Conservation (phyloP, 2,113 vertebrate genomes). For the Illadopsis cleaveri region DNA sequence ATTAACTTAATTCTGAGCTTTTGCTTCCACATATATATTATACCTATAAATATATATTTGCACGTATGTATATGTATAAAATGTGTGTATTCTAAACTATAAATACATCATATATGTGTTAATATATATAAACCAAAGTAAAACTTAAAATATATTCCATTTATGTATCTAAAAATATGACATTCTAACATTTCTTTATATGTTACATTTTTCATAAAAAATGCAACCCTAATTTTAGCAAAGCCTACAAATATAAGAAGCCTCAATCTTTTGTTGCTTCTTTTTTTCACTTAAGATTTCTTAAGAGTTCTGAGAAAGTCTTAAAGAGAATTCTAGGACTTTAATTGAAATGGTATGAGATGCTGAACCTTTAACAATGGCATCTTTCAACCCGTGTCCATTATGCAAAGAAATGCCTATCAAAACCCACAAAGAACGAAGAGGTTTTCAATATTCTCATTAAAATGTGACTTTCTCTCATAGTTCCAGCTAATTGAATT, state of each 20-base stretch:
- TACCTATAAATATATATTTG: background rate
- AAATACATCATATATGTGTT: background rate
- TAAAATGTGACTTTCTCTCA: background rate
- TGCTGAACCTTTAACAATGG: background rate
- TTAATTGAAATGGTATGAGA: background rate
- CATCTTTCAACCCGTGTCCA: slow-evolving; percentile 1
- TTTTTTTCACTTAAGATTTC: background rate
- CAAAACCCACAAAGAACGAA: background rate
- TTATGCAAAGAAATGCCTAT: background rate
- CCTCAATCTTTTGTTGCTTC: background rate
- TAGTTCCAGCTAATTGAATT: background rate
- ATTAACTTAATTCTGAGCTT: background rate
- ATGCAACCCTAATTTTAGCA: background rate
- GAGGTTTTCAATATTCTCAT: slow-evolving; percentile 4
- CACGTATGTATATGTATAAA: background rate
- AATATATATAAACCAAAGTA: background rate
- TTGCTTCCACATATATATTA: background rate
- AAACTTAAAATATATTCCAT: background rate
- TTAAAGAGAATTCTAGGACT: background rate
- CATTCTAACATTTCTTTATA: background rate
- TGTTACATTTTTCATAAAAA: background rate
- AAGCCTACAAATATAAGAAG: background rate
- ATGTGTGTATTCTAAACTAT: background rate
- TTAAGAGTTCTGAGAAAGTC: background rate
- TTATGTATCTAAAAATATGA: background rate